Percentiles rank a stretch among this genome's conserved stretches.
Conservation (phyloP, 2,888 invertebrate genomes). For the Digitonthophagus gazella region DNA sequence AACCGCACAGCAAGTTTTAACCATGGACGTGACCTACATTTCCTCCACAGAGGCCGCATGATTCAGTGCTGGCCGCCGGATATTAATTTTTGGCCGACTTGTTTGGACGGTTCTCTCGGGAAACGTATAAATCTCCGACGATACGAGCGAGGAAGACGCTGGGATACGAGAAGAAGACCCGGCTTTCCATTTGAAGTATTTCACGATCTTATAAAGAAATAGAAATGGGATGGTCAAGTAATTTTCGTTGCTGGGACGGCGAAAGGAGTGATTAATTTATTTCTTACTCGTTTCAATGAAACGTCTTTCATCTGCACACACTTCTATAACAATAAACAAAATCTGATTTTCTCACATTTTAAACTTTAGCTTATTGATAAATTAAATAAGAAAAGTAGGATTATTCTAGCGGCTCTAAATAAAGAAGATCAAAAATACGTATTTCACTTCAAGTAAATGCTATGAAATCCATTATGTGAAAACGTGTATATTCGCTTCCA, state of each 20-base stretch:
- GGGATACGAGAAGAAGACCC: background rate
- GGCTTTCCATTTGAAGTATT: background rate
- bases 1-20: background rate
- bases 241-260: background rate
- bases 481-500: conserved; percentile 3
- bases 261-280: background rate
- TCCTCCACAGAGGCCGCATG: background rate
- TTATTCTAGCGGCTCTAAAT: background rate
- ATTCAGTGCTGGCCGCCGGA: background rate
- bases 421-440: conserved; percentile 12
- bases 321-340: background rate
- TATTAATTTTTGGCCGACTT: background rate
- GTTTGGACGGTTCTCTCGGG: background rate
- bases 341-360: too few species aligned
- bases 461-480: conserved; percentile 6
- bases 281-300: too few species aligned
- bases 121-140: background rate
- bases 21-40: background rate
- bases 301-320: background rate
- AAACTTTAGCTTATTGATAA: background rate
- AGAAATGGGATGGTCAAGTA: background rate
- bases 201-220: background rate
- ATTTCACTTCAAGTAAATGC: conserved; percentile 12
- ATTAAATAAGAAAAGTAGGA: background rate
- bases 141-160: background rate